Evolutionary conservation across 2,797 vertebrate species (phyloP).

Genomic region (Syncerus caffer): DNA sequence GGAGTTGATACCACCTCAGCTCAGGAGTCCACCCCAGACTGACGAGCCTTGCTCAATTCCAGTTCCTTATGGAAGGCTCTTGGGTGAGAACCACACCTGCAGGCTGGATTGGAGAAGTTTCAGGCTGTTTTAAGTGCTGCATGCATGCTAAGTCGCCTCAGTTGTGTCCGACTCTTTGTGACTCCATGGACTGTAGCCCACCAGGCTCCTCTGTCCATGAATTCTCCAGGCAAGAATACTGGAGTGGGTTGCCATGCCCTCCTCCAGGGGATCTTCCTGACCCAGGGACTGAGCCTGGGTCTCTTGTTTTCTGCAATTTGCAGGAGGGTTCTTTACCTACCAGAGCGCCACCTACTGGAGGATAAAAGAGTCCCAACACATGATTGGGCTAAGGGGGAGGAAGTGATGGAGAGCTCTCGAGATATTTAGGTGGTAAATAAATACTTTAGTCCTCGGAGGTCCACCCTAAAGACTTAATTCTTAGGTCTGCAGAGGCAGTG

Average conservation of each 20-base stretch:
- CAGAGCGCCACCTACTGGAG: background rate
- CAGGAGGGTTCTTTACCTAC: background rate
- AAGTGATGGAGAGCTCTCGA: background rate
- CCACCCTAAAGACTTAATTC: background rate
- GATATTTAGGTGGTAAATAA: background rate
- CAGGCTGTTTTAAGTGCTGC: background rate
- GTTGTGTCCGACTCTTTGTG: background rate
- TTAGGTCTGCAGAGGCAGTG: background rate
- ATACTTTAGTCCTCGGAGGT: background rate
- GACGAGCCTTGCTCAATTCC: background rate
- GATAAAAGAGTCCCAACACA: background rate
- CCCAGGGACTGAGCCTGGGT: background rate
- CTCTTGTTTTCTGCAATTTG: background rate
- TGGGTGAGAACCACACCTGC: background rate
- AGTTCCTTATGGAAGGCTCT: background rate
- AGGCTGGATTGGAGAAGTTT: background rate
- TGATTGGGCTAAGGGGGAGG: background rate
- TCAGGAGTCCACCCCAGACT: background rate
- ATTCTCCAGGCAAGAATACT: background rate
- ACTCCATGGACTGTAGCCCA: background rate
- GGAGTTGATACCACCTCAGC: background rate
- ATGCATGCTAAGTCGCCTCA: background rate
- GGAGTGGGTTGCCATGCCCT: background rate
- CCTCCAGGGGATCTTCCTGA: background rate
- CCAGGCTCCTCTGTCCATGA: background rate